Conservation (phyloP, 1,140 invertebrate genomes). For the Pachypsylla venusta region DNA sequence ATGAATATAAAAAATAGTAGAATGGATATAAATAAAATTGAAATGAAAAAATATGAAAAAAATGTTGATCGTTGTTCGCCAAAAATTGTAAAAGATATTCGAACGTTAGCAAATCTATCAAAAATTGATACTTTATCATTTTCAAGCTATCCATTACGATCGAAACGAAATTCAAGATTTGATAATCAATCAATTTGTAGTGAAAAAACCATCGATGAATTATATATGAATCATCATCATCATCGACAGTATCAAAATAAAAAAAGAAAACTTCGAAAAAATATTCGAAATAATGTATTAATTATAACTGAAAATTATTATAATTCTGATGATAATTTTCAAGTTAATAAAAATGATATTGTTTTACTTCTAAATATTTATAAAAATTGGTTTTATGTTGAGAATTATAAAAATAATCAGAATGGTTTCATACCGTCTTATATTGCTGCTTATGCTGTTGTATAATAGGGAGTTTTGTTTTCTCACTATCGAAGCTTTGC, state of each 20-base stretch:
- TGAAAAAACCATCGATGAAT: background rate
- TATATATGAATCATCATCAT: background rate
- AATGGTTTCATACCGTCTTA: conserved; percentile 4
- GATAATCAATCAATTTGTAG: background rate
- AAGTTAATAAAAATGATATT: background rate
- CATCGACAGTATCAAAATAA: background rate
- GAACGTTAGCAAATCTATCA: too few relatives aligned
- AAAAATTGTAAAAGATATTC: too few relatives aligned
- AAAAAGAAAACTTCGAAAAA: background rate
- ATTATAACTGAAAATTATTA: background rate
- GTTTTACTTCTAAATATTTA: conserved; percentile 5
- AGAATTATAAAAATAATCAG: background rate
- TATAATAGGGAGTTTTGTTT: too few relatives aligned
- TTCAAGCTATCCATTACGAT: background rate
- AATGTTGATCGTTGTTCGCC: too few relatives aligned
- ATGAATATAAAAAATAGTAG: too few relatives aligned
- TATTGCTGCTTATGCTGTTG: conserved; percentile 4
- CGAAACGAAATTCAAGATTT: background rate
- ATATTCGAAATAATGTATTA: background rate
- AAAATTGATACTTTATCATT: background rate
- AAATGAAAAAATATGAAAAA: too few relatives aligned
- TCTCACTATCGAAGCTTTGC: too few relatives aligned
- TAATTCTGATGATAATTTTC: background rate
- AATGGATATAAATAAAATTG: too few relatives aligned
- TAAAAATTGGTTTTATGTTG: background rate